phyloP scores from a whole-genome alignment of 2,888 invertebrate species.

The Helobdella robusta region DNA sequence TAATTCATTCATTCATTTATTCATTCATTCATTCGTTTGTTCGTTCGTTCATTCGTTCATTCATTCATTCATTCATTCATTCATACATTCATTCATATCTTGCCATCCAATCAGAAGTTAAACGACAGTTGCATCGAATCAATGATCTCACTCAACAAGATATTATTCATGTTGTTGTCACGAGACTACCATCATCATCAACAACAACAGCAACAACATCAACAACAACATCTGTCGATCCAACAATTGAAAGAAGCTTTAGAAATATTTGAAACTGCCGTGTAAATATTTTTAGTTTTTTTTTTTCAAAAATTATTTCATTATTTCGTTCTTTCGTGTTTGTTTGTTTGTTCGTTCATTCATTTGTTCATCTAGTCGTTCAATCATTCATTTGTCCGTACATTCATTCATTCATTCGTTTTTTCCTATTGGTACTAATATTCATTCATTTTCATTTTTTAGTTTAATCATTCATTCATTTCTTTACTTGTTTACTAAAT shows the following conservation, averaged over 20 bases:
- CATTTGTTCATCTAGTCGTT: too few relatives aligned
- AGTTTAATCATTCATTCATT: too few relatives aligned
- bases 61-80: too few relatives aligned
- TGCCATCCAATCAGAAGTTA: slow-evolving; percentile 57
- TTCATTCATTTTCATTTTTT: too few relatives aligned
- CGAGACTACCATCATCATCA: slow-evolving; percentile 51
- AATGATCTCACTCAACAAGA: slow-evolving; percentile 74
- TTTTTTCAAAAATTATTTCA: neutral
- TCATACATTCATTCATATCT: too few relatives aligned
- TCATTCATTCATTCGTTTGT: too few relatives aligned
- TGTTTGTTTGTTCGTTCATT: neutral
- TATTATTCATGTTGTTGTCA: slow-evolving; percentile 65
- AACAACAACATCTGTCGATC: slow-evolving; percentile 45
- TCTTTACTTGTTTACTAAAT: too few relatives aligned
- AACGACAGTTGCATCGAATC: slow-evolving; percentile 76
- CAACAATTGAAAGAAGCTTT: slow-evolving; percentile 60
- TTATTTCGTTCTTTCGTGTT: neutral
- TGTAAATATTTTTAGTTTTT: slow-evolving; percentile 10
- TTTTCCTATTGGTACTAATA: too few relatives aligned
- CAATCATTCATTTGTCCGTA: neutral
- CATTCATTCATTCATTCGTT: neutral
- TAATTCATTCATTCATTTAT: too few relatives aligned
- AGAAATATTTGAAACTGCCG: slow-evolving; percentile 53
- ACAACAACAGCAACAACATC: neutral
- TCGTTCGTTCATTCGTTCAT: too few relatives aligned